Base-by-base conservation (phyloP, 2,113 vertebrate species). In the Tragelaphus buxtoni region DNA sequence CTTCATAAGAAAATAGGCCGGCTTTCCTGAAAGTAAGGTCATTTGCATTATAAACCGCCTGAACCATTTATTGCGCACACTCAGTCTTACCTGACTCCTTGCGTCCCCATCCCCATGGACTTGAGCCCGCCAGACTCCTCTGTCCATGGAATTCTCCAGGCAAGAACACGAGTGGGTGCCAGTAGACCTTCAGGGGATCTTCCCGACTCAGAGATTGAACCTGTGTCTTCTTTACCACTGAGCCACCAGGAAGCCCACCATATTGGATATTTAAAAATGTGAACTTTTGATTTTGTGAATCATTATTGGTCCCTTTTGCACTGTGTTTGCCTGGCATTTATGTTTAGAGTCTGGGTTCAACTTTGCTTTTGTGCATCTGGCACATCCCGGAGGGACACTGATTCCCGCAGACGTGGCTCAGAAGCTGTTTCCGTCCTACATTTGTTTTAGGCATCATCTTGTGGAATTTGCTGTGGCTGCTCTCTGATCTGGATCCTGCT, bases 151-250 rank as follows among this genome's bases (percentile, higher is more conserved):
- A 13, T 26, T 74, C 22, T 26, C 39, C 69, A 26, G 69, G 69
- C 11, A 26, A 14, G 69, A 74, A 26, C 4, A 7, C 35, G 20
- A 13, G 69, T 2, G 7, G 22, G 22, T 42, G 69, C 39, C 39
- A 8, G 35, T 14, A 13, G 22, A 2, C 26, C 69, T 42, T 14
- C 69, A 26, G 39, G 39, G 69, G 11, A 4, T 26, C 39, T 26
- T 14, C 22, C 39, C 5, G 3, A n/a, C 39, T 42, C 39, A 3
- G 20, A 24, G 69, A 7, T 0, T 7, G 6, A 26, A 14, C 39
- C 39, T 42, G 1, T 14, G 69, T 74, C 69, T 74, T 26, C 69
- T 42, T 42, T 7, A 42, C 5, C 39, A 14, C 69, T 14, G 69
- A 74, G 69, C 39, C 69, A 2, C 69, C 22, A 13, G 39, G 39